A percentile compares a stretch with the other conserved stretches of the same genome.
These are phyloP conservation scores for Tachysurus vachellii DNA, from an alignment of 2,113 vertebrate species.

Conservation along the genomic window DNA sequence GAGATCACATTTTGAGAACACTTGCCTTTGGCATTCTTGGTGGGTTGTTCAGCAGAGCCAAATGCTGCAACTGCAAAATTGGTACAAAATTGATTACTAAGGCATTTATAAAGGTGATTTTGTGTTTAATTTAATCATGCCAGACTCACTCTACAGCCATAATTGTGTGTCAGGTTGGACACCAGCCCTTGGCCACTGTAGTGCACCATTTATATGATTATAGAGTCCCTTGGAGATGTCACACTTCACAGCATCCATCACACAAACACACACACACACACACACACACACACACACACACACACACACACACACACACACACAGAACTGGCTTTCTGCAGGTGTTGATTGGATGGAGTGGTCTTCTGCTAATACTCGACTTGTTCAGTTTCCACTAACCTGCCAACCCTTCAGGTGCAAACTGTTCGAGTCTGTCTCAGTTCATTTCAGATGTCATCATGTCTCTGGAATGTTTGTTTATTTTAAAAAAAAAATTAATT, in stretches of 20 bases:
- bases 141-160: background rate
- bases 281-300: too few species aligned
- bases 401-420: background rate
- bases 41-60: slow-evolving; percentile 5
- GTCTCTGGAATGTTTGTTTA: slow-evolving; percentile 10
- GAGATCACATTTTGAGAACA: background rate
- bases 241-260: slow-evolving; percentile 33
- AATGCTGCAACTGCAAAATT: slow-evolving; percentile 22
- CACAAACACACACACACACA: background rate
- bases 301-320: background rate
- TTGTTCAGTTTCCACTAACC: background rate
- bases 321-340: slow-evolving; percentile 21
- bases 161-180: slow-evolving; percentile 26
- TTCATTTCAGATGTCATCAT: background rate
- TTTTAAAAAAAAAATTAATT: background rate
- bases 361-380: background rate
- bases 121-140: slow-evolving; percentile 33
- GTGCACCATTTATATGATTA: slow-evolving; percentile 27
- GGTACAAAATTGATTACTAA: slow-evolving; percentile 24
- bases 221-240: slow-evolving; percentile 15
- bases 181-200: slow-evolving; percentile 31
- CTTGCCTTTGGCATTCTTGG: slow-evolving; percentile 10
- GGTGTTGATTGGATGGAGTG: slow-evolving; percentile 1
- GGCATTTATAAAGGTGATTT: slow-evolving; percentile 34
- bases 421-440: background rate